Evolutionary conservation across 2,797 vertebrate genomes (phyloP).

Genomic region (Iguana delicatissima): DNA sequence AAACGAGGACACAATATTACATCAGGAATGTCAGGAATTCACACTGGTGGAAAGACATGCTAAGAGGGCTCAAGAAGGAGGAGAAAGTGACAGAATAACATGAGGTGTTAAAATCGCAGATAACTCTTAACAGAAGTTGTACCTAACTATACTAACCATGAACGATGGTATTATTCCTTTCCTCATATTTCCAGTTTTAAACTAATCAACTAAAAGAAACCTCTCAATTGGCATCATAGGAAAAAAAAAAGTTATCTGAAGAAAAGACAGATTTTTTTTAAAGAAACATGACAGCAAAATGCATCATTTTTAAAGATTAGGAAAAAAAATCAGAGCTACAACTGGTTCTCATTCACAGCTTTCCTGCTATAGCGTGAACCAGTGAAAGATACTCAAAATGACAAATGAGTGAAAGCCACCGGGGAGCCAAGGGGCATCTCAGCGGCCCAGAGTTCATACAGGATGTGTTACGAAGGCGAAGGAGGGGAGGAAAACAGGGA

Average conservation of each 20-base stretch:
- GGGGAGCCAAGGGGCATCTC: background rate
- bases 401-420: background rate
- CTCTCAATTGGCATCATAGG: background rate
- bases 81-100: background rate
- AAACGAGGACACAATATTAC: conserved; percentile 16
- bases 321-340: background rate
- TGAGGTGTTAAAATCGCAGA: background rate
- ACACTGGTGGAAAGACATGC: background rate
- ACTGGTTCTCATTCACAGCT: background rate
- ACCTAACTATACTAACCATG: background rate
- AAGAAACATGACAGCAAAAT: background rate
- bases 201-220: background rate
- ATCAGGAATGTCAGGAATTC: conserved; percentile 24
- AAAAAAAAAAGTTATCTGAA: background rate
- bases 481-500: background rate
- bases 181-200: conserved; percentile 15
- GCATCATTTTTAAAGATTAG: background rate
- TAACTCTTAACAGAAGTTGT: background rate
- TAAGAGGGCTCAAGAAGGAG: background rate
- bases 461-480: no score
- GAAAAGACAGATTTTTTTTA: background rate
- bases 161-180: background rate
- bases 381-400: background rate
- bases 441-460: background rate
- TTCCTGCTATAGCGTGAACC: background rate